These are phyloP conservation scores for Stratiolaelaps scimitus DNA, from an alignment of 1,140 invertebrate genomes.

Conservation along the genomic window DNA sequence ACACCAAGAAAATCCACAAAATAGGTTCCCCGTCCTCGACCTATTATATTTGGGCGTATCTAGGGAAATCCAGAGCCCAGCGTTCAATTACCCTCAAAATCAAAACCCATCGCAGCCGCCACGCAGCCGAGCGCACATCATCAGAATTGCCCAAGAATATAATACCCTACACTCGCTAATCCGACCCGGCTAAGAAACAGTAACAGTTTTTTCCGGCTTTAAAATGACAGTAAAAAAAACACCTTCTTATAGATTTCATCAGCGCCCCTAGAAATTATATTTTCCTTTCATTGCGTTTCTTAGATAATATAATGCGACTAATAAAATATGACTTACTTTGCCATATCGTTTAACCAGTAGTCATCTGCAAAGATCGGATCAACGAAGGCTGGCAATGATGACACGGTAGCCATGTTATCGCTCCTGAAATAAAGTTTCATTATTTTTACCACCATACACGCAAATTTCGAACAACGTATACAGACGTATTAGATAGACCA, in stretches of 20 bases:
- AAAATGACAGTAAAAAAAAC: background rate
- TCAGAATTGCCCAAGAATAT: no score
- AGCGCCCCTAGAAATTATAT: background rate
- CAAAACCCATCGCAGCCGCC: no score
- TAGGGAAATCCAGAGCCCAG: no score
- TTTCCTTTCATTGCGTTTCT: background rate
- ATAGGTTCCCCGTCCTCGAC: no score
- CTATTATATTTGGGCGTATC: no score
- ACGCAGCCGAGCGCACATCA: no score
- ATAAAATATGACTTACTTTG: background rate
- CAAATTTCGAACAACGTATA: no score
- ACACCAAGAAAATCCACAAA: no score
- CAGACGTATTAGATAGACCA: no score
- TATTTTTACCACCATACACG: background rate
- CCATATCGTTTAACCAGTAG: background rate
- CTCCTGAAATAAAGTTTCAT: background rate
- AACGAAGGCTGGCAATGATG: slow-evolving; percentile 10
- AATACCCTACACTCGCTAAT: no score
- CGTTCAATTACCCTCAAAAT: no score
- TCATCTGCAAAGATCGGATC: slow-evolving; percentile 24
- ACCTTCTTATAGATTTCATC: background rate
- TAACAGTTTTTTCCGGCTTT: background rate
- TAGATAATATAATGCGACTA: no score
- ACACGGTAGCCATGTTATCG: background rate
- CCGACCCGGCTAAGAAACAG: background rate